Conservation (phyloP, 2,797 vertebrate species). For the Hippopotamyrus pictus region DNA sequence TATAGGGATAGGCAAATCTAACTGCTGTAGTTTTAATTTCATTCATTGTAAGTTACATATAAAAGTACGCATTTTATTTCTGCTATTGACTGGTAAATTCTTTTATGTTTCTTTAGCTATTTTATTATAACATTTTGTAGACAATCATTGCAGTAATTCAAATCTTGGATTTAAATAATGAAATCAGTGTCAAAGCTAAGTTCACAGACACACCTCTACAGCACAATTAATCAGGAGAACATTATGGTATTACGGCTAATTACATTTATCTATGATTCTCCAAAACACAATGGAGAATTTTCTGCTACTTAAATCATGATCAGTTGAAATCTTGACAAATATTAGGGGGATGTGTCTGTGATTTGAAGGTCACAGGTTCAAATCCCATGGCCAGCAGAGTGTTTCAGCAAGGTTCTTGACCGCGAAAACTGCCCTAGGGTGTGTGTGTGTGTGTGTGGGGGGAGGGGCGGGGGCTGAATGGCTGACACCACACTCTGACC, state of each 20-base stretch:
- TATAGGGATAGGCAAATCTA: background rate
- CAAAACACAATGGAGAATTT: background rate
- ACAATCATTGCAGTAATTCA: background rate
- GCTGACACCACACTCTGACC: background rate
- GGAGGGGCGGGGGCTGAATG: background rate
- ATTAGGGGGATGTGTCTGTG: background rate
- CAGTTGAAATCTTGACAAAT: background rate
- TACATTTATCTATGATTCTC: background rate
- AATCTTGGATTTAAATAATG: background rate
- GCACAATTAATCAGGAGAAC: background rate
- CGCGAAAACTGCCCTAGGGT: background rate
- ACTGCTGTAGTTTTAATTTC: background rate
- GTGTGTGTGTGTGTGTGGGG: too few relatives aligned
- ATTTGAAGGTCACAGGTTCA: background rate
- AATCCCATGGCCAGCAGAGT: too few relatives aligned
- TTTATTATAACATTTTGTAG: background rate
- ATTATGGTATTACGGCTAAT: background rate
- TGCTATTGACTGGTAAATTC: background rate
- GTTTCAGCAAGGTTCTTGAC: background rate
- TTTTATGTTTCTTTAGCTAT: background rate
- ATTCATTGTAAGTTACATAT: background rate
- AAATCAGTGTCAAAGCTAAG: slow-evolving; percentile 6
- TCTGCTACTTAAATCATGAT: background rate
- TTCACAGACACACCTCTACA: background rate
- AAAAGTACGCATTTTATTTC: background rate